Evolutionary conservation across 2,797 vertebrate genomes (phyloP).

Genomic region (Halcyon chelicuti): DNA sequence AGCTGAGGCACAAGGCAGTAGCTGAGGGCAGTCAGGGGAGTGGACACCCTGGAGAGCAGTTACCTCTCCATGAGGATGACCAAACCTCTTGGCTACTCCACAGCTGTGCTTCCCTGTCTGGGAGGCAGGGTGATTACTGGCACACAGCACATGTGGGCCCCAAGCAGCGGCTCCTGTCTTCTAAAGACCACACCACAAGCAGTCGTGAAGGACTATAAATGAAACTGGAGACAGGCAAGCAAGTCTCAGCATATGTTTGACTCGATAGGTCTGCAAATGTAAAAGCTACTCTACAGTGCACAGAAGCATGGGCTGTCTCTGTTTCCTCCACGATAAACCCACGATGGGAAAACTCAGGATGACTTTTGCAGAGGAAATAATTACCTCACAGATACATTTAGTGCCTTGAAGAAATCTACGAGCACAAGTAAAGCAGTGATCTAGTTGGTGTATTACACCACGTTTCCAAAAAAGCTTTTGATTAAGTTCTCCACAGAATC

Average conservation of each 20-base stretch:
- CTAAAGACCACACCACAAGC: not conserved
- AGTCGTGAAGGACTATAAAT: not conserved
- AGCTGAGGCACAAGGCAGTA: rapidly evolving
- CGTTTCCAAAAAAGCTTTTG: not conserved
- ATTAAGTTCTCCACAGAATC: not conserved
- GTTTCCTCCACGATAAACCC: not conserved
- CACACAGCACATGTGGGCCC: not conserved
- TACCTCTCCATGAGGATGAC: not conserved
- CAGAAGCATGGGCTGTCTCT: not conserved
- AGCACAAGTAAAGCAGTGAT: not conserved
- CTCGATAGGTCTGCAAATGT: not conserved
- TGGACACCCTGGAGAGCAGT: not conserved
- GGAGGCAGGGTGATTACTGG: not conserved
- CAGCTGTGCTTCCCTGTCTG: not conserved
- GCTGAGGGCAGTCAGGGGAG: not conserved
- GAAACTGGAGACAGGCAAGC: not conserved
- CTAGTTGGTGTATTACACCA: not conserved
- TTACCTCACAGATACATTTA: not conserved
- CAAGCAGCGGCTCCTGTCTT: not conserved
- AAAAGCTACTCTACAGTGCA: not conserved
- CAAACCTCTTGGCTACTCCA: not conserved
- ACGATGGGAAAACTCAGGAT: not conserved
- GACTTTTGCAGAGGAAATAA: not conserved
- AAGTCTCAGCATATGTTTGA: not conserved
- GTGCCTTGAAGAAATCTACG: not conserved